Evolutionary conservation across 2,113 vertebrate species (phyloP).

Genomic region (Phasianus colchicus): DNA sequence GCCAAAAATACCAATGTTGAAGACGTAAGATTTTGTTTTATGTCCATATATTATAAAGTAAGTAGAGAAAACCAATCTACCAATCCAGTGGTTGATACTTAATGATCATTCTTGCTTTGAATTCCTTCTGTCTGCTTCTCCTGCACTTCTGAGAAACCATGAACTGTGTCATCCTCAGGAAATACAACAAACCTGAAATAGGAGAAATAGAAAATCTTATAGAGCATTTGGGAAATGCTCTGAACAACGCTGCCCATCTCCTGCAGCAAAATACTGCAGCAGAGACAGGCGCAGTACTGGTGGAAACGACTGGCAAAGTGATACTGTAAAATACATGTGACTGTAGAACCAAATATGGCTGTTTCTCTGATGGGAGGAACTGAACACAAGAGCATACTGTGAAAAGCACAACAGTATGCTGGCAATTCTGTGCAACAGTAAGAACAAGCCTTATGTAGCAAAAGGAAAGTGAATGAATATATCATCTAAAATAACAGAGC

Average conservation of each 20-base stretch:
- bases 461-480: not conserved
- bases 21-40: not conserved
- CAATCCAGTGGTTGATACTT: not conserved
- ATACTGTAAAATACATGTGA: not conserved
- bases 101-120: not conserved
- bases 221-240: constrained; percentile 47
- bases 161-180: not conserved
- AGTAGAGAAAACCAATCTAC: not conserved
- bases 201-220: constrained; percentile 18
- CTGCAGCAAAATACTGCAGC: not conserved
- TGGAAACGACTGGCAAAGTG: not conserved
- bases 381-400: not conserved
- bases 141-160: not conserved
- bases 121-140: not conserved
- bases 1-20: not conserved
- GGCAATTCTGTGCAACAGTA: not conserved
- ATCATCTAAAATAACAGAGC: not conserved
- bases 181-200: not conserved
- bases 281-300: not conserved
- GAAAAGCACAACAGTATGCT: not conserved
- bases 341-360: not conserved
- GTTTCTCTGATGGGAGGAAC: not conserved
- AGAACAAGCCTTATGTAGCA: not conserved
- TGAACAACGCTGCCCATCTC: not conserved
- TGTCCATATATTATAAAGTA: not conserved